These are phyloP conservation scores for Corythoichthys haematopterus DNA, from an alignment of 2,113 vertebrate genomes.

Conservation along the genomic window DNA sequence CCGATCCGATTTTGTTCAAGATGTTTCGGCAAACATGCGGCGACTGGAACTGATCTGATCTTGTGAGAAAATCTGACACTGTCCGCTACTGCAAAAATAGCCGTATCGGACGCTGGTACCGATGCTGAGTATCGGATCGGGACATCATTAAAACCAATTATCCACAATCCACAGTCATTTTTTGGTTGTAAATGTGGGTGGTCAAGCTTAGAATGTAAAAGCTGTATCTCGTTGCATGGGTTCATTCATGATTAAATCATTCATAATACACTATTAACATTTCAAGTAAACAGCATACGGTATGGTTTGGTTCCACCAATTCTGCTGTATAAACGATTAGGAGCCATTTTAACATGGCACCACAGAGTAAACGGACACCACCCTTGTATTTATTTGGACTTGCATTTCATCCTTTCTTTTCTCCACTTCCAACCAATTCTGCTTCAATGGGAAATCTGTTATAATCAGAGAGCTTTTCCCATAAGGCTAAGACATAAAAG, in stretches of 20 bases:
- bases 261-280: constrained; percentile 18
- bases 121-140: too few relatives aligned
- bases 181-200: constrained; percentile 7
- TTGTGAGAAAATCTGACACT: too few relatives aligned
- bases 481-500: constrained; percentile 44
- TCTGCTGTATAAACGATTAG: constrained; percentile 33
- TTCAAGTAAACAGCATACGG: constrained; percentile 31
- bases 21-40: too few relatives aligned
- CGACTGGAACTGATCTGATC: too few relatives aligned
- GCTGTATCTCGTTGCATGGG: constrained; percentile 30
- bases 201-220: constrained; percentile 29
- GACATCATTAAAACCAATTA: background rate
- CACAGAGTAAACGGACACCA: constrained; percentile 13
- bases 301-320: constrained; percentile 12
- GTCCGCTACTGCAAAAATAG: too few relatives aligned
- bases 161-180: background rate
- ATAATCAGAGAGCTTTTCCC: constrained; percentile 57
- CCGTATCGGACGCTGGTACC: too few relatives aligned
- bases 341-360: constrained; percentile 12
- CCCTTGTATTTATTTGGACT: constrained; percentile 14
- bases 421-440: constrained; percentile 25
- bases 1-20: too few relatives aligned
- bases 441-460: constrained; percentile 52
- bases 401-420: constrained; percentile 16
- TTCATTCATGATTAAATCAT: constrained; percentile 43